Conservation (phyloP, 1,140 invertebrate genomes). For the Drosophila melanica region DNA sequence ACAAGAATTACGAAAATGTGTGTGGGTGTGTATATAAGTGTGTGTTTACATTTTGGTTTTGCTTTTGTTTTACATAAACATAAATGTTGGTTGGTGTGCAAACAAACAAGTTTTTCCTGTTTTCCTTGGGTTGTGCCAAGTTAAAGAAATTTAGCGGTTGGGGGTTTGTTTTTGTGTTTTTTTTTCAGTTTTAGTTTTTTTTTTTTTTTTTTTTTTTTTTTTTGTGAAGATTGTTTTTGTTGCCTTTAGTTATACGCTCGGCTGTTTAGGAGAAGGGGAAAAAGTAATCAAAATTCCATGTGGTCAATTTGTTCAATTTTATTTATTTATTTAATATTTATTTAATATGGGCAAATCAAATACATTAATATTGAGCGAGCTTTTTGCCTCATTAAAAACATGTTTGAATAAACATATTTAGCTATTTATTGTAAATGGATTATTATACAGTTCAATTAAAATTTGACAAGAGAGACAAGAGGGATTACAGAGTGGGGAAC, state of each 20-base stretch:
- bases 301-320: no score
- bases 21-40: slow-evolving; percentile 31
- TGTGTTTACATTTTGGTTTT: slow-evolving; percentile 47
- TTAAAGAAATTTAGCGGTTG: slow-evolving; percentile 4
- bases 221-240: neutral
- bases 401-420: no score
- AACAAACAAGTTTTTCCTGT: slow-evolving; percentile 55
- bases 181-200: neutral
- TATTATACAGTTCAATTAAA: no score
- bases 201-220: neutral
- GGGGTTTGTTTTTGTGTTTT: slow-evolving; percentile 1
- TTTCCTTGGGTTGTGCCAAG: slow-evolving; percentile 11
- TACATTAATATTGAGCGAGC: no score
- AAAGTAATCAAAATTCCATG: neutral
- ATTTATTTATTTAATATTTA: no score
- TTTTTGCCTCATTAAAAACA: no score
- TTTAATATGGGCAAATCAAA: no score
- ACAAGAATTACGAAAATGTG: slow-evolving; percentile 47
- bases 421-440: no score
- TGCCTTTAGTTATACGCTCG: neutral
- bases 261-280: neutral
- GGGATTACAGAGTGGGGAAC: no score
- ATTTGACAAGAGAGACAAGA: no score
- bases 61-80: slow-evolving; percentile 61
- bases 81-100: slow-evolving; percentile 70